These are phyloP conservation scores for Gadopsis bispinosus DNA, from an alignment of 2,797 vertebrate genomes.

Conservation along the genomic window DNA sequence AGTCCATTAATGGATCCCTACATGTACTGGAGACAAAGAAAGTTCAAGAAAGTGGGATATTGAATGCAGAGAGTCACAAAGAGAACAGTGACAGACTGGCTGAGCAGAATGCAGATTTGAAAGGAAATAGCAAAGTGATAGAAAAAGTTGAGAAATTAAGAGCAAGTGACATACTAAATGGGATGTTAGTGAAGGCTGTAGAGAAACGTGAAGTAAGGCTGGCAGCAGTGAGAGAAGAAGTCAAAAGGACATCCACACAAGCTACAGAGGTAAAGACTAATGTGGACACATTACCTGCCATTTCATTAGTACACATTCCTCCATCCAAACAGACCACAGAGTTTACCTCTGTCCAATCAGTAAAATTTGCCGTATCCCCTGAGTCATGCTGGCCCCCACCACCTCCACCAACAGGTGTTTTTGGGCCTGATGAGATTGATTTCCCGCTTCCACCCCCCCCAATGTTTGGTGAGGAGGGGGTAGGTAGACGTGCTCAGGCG, in stretches of 20 bases:
- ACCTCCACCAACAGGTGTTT: constrained; percentile 73
- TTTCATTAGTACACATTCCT: constrained; percentile 53
- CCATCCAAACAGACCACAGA: constrained; percentile 78
- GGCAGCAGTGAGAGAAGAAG: constrained; percentile 37
- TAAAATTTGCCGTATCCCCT: constrained; percentile 40
- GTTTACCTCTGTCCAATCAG: constrained; percentile 34
- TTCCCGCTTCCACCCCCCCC: constrained; percentile 82
- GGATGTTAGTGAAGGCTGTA: constrained; percentile 66
- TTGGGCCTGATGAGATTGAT: constrained; percentile 83
- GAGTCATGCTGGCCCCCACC: constrained; percentile 89
- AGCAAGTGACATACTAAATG: constrained; percentile 63
- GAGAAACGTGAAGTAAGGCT: constrained; percentile 63
- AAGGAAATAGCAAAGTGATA: constrained; percentile 55
- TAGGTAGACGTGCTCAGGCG: constrained; percentile 39
- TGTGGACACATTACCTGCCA: not conserved
- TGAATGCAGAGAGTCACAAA: constrained; percentile 60
- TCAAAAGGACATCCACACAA: constrained; percentile 29
- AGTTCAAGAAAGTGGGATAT: constrained; percentile 63
- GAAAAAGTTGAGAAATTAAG: constrained; percentile 62
- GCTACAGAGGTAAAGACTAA: constrained; percentile 41
- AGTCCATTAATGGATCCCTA: constrained; percentile 42
- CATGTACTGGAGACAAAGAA: constrained; percentile 46
- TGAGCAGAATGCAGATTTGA: constrained; percentile 60
- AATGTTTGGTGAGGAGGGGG: constrained; percentile 56
- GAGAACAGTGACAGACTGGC: constrained; percentile 64